Base-by-base conservation (phyloP, 2,888 invertebrate genomes). In the Callosobruchus maculatus region DNA sequence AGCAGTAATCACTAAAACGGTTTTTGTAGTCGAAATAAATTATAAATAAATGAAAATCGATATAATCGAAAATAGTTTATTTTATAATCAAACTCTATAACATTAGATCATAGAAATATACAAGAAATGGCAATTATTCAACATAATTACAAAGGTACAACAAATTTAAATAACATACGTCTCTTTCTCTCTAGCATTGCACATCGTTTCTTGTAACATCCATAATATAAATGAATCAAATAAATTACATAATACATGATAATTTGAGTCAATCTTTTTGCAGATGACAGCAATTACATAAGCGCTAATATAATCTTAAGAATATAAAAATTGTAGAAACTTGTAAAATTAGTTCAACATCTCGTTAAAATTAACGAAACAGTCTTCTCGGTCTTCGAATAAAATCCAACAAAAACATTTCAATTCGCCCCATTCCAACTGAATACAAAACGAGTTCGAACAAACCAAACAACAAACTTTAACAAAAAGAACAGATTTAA, bases 291-390 rank as follows among this genome's bases (percentile, higher is more conserved):
- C 49, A 49, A 13, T 49, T 49, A 49, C 49, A 49, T 49, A 18
- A 18, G 7, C 13, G 49, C 49, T 49, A 49, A 13, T 49, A 49
- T 49, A 49, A 49, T 49, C 49, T 49, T 49, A 49, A 5, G 13
- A 49, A 49, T 49, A 49, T 49, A 49, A 49, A 49, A 49, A 76
- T 31, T 70, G 77, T 78, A 78, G 74, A 78, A 77, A 77, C 74
- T 72, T 76, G 78, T 78, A 78, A 21, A 68, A 68, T 68, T 22
- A 68, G 21, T 68, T 76, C 73, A 74, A 78, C 76, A 73, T 73
- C 75, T 77, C 73, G 74, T 73, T 77, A 78, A 77, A 76, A 78
- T 75, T 74, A 77, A 76, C 76, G 77, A 77, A 74, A 74, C 78
- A 78, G 78, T 78, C 78, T 79, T 76, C 76, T 76, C 49, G 73